Percentiles rank a stretch among this genome's conserved stretches.
Conservation (phyloP, 2,888 invertebrate species). For the Leucophenga montana region DNA sequence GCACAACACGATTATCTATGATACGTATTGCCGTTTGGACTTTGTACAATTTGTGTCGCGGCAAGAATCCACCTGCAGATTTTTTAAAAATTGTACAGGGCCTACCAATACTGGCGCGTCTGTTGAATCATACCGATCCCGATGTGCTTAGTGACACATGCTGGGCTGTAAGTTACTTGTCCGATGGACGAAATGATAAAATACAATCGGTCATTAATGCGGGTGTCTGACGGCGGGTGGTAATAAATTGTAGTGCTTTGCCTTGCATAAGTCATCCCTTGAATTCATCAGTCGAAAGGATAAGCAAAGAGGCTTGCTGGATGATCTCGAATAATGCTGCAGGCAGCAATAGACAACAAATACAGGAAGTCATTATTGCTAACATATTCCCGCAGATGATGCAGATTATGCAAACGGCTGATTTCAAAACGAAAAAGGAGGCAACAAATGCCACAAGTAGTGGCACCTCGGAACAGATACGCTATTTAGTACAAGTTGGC, state of each 20-base stretch:
- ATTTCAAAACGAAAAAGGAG: constrained; percentile 94
- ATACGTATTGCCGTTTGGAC: constrained; percentile 98
- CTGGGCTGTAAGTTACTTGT: constrained; percentile 97
- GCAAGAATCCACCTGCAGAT: constrained; percentile 96
- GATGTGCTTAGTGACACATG: constrained; percentile 95
- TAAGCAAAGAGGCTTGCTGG: constrained; percentile 97
- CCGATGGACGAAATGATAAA: constrained; percentile 97
- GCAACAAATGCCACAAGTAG: constrained; percentile 98
- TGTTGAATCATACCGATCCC: constrained; percentile 89
- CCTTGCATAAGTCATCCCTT: constrained; percentile 87
- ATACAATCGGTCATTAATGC: constrained; percentile 97
- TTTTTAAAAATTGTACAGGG: constrained; percentile 81
- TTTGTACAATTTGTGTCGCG: constrained; percentile 95
- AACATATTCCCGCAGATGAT: constrained; percentile 93
- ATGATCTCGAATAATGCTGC: constrained; percentile 97
- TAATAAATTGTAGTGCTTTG: constrained; percentile 88
- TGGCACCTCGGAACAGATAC: constrained; percentile 92
- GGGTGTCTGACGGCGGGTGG: constrained; percentile 92
- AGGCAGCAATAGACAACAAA: constrained; percentile 93
- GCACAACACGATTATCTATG: constrained; percentile 87
- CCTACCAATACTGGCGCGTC: constrained; percentile 88
- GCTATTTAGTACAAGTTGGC: constrained; percentile 81
- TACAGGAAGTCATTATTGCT: constrained; percentile 95
- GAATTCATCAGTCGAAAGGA: constrained; percentile 84
- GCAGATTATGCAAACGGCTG: constrained; percentile 90